Evolutionary conservation across 2,797 vertebrate species (phyloP).

Genomic region (Hozukius guyotensis): DNA sequence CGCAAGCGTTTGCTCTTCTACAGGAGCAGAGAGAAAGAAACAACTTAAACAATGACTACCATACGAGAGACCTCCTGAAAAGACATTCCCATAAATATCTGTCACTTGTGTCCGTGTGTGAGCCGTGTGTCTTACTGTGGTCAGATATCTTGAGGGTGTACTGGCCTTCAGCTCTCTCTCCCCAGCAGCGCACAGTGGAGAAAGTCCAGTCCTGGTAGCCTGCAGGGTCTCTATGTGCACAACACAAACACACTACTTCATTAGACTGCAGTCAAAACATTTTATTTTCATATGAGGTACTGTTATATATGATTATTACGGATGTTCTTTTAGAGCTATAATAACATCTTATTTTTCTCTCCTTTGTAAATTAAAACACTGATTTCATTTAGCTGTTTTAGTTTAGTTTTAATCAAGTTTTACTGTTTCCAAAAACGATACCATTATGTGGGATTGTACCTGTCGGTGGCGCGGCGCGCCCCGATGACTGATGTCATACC

Average conservation of each 20-base stretch:
- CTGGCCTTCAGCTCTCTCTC: slow-evolving; percentile 87
- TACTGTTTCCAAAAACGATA: background rate
- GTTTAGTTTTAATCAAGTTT: background rate
- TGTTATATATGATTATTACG: background rate
- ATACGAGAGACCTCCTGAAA: background rate
- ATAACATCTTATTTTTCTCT: background rate
- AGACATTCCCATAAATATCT: background rate
- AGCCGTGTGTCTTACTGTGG: slow-evolving; percentile 82
- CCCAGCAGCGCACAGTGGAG: slow-evolving; percentile 97
- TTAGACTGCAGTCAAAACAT: background rate
- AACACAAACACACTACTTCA: background rate
- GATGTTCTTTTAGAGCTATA: background rate
- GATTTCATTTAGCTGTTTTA: background rate
- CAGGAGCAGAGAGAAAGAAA: background rate
- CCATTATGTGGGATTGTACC: slow-evolving; percentile 67
- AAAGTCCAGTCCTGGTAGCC: slow-evolving; percentile 97
- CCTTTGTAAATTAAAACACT: background rate
- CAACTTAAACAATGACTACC: background rate
- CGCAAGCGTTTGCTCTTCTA: slow-evolving; percentile 76
- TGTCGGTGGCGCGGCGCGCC: slow-evolving; percentile 88
- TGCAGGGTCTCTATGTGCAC: slow-evolving; percentile 81
- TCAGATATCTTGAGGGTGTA: slow-evolving; percentile 90
- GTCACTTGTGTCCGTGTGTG: background rate
- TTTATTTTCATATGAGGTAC: background rate
- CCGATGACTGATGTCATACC: slow-evolving; percentile 92